phyloP scores from a whole-genome alignment of 2,113 vertebrate genomes.

The Eurypyga helias region DNA sequence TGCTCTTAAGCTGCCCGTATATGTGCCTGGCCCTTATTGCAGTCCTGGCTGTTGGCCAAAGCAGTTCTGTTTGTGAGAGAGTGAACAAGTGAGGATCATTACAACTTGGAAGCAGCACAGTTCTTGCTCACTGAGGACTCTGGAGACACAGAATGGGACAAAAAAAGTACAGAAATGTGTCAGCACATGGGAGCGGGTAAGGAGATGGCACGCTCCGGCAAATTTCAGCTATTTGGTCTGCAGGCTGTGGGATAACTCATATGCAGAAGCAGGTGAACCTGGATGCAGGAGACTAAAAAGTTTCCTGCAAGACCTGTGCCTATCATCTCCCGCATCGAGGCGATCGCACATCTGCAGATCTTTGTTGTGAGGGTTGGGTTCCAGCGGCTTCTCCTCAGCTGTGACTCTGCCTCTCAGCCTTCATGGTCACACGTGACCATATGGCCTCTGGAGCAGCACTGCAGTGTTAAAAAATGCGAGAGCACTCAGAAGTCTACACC shows the following conservation, averaged over 20 bases:
- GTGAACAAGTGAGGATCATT: slow-evolving; percentile 37
- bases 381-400: neutral
- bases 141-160: neutral
- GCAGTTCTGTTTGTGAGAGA: neutral
- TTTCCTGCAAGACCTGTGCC: neutral
- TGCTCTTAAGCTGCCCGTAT: neutral
- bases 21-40: slow-evolving; percentile 40
- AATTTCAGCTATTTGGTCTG: neutral
- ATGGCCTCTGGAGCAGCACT: neutral
- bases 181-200: neutral
- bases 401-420: neutral
- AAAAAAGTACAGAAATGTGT: neutral
- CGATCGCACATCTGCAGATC: rapidly evolving
- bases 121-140: neutral
- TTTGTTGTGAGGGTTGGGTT: neutral
- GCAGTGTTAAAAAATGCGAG: neutral
- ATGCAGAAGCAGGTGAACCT: neutral
- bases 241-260: neutral
- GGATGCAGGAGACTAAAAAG: neutral
- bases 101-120: slow-evolving; percentile 4
- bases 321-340: neutral
- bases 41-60: slow-evolving; percentile 36
- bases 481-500: neutral
- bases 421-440: neutral
- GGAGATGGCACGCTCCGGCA: neutral